Conservation (phyloP, 2,113 vertebrate genomes). For the Rafetus swinhoei region DNA sequence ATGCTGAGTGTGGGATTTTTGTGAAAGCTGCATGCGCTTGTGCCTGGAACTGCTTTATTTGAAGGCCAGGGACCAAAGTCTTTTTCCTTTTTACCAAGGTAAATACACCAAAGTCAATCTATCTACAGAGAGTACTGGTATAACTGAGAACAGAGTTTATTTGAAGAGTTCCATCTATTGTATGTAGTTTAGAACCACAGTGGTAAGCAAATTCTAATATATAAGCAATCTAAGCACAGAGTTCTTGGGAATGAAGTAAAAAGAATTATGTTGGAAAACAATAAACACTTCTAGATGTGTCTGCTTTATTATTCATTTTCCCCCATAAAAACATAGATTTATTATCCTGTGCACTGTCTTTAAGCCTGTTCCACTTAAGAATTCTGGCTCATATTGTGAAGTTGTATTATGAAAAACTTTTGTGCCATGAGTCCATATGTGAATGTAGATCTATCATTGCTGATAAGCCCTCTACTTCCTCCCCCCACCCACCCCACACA, state of each 20-base stretch:
- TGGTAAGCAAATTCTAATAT: not conserved
- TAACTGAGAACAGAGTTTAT: not conserved
- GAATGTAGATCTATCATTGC: not conserved
- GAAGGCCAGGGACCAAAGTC: not conserved
- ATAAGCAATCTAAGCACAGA: not conserved
- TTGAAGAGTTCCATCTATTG: not conserved
- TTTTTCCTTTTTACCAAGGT: not conserved
- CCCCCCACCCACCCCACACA: too few relatives aligned
- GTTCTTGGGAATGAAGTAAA: not conserved
- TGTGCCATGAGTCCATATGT: not conserved
- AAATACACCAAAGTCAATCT: not conserved
- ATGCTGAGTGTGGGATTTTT: not conserved
- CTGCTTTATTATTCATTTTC: not conserved
- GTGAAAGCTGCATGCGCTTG: not conserved
- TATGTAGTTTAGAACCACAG: not conserved
- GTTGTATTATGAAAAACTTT: not conserved
- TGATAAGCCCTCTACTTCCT: not conserved
- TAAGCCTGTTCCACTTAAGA: not conserved
- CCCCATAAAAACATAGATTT: not conserved
- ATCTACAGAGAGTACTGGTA: not conserved
- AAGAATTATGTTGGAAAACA: not conserved
- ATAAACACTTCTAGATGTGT: not conserved
- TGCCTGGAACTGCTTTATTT: not conserved
- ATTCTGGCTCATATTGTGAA: not conserved
- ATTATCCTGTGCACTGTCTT: not conserved